Evolutionary conservation across 2,113 vertebrate species (phyloP).

Genomic region (Megaleporinus macrocephalus): DNA sequence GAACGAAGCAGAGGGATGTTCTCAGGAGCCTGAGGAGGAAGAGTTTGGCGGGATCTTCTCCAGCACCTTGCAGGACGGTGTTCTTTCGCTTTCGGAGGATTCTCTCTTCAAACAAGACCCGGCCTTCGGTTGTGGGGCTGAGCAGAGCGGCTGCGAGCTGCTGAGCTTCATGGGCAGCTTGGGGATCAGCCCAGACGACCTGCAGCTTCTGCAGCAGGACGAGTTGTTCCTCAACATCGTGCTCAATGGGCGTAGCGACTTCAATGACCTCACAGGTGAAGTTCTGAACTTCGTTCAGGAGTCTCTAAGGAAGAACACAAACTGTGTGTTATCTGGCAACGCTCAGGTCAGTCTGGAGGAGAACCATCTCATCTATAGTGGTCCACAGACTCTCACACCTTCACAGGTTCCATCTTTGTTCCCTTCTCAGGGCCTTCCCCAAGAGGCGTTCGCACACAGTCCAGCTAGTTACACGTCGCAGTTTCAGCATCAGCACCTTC

Average conservation of each 20-base stretch:
- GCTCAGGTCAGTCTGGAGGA: conserved; percentile 1
- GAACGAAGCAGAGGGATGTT: conserved; percentile 66
- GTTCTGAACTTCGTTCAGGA: conserved; percentile 83
- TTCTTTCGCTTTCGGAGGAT: conserved; percentile 65
- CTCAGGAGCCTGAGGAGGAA: conserved; percentile 61
- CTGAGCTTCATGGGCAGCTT: conserved; percentile 82
- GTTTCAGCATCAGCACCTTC: conserved; percentile 5
- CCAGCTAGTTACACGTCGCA: not conserved
- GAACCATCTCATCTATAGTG: conserved; percentile 33
- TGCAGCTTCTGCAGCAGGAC: conserved; percentile 78
- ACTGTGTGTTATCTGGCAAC: conserved; percentile 67
- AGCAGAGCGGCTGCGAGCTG: conserved; percentile 75
- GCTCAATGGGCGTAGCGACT: conserved; percentile 70
- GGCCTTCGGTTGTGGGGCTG: conserved; percentile 67
- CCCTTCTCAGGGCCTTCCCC: not conserved
- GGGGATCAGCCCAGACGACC: conserved; percentile 81
- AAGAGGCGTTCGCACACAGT: conserved; percentile 3
- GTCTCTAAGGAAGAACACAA: conserved; percentile 75
- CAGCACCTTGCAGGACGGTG: conserved; percentile 67
- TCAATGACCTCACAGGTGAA: conserved; percentile 79
- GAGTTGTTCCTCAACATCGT: conserved; percentile 79
- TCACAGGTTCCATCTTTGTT: not conserved
- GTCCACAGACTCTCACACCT: not conserved
- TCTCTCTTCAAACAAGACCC: conserved; percentile 68
- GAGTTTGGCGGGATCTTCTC: conserved; percentile 57